Conservation (phyloP, 2,797 vertebrate genomes). For the Capromys pilorides region DNA sequence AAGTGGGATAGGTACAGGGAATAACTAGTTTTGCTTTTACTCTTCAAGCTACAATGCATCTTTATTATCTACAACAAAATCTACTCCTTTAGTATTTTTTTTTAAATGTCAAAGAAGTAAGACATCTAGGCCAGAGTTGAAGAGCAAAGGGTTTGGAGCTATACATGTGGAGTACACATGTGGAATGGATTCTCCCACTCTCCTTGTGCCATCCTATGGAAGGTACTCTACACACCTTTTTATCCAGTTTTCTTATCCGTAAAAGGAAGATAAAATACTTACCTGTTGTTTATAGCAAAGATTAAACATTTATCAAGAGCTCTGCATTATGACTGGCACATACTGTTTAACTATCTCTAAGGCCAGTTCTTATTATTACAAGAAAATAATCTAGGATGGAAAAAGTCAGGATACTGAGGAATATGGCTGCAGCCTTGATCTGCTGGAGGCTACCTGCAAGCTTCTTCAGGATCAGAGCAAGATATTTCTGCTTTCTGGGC, state of each 20-base stretch:
- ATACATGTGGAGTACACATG: neutral
- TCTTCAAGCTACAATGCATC: neutral
- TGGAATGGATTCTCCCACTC: neutral
- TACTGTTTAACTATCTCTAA: neutral
- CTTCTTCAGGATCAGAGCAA: neutral
- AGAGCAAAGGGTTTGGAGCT: neutral
- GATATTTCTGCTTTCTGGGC: neutral
- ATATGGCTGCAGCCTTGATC: neutral
- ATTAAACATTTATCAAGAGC: neutral
- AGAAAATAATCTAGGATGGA: neutral
- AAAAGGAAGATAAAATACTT: neutral
- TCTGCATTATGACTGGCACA: neutral
- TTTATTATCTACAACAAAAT: neutral
- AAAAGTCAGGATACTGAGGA: neutral
- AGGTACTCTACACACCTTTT: neutral
- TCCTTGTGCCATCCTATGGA: neutral
- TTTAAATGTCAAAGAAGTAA: slow-evolving; percentile 28
- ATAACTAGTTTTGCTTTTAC: neutral
- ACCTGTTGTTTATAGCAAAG: neutral
- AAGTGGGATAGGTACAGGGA: rapidly evolving
- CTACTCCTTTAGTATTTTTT: slow-evolving; percentile 14
- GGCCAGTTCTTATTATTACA: neutral
- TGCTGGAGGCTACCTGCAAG: neutral
- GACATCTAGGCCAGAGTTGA: neutral
- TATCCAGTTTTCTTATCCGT: neutral